Evolutionary conservation across 2,797 vertebrate genomes (phyloP), one percentile per base, ranked within the genome.

Genomic region (Parauchenoglanis punctatus): DNA sequence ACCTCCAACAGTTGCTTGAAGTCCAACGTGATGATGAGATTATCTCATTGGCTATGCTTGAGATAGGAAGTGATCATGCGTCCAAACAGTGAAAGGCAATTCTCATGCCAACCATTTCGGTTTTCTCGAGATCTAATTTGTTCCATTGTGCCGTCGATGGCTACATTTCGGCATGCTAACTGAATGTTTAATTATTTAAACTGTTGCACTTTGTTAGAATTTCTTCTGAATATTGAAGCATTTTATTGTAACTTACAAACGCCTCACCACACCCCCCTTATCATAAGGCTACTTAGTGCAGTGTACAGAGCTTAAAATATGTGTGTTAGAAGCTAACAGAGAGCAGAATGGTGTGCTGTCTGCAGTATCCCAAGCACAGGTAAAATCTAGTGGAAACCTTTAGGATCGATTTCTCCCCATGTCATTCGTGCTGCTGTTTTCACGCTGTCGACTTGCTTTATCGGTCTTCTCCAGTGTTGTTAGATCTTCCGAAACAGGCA

Each of bases 391-490:
- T 12, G 0, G 31, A 59, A 80, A 59, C 35, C 2, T 59, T 23
- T 17, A 44, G 35, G 35, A 59, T 59, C 4, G 78, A 81, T n/a
- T 46, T 81, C 78, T 44, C 58, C 8, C 23, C 23, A 3, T 17
- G 2, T 63, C 35, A 5, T 56, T 7, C 4, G 31, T 7, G 20
- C 17, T 40, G 35, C 17, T n/a, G 35, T 61, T 63, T 81, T 63
- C 40, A 12, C 76, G 12, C 73, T 88, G 88, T 85, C 88, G 88
- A 92, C 54, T 28, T 8, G 81, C 80, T 83, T 86, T 65, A 88
- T 92, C 72, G 58, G 35, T 90, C 90, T 83, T 89, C 81, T 86
- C 76, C 58, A 82, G 76, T n/a, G 83, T 77, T 58, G 68, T 77
- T 86, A 28, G 46, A 83, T 86, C 63, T 72, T 81, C 31, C 46